phyloP scores from a whole-genome alignment of 2,113 vertebrate genomes.

The Crotophaga sulcirostris region DNA sequence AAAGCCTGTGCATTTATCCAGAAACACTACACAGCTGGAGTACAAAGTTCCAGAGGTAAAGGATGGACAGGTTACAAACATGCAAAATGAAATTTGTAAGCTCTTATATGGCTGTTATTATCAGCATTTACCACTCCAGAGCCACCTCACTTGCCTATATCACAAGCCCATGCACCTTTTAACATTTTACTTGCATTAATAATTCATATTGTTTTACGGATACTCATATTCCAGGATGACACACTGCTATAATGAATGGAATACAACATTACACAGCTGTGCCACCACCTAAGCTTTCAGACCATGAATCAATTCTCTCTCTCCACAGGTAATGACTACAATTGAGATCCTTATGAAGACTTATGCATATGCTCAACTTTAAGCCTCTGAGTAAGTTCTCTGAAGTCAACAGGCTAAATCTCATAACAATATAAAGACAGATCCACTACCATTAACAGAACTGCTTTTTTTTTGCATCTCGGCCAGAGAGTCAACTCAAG shows the following conservation, averaged over 20 bases:
- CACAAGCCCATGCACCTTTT: not conserved
- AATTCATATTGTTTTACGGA: conserved; percentile 10
- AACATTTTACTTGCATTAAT: conserved; percentile 15
- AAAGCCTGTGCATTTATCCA: not conserved
- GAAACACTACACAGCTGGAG: not conserved
- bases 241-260: not conserved
- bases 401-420: conserved; percentile 21
- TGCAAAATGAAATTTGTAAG: not conserved
- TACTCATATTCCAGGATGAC: not conserved
- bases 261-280: not conserved
- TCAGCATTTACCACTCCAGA: not conserved
- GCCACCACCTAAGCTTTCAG: not conserved
- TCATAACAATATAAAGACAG: not conserved
- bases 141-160: not conserved
- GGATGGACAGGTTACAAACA: not conserved
- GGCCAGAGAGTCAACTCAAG: not conserved
- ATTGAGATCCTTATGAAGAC: conserved; percentile 23
- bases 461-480: not conserved
- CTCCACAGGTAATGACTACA: not conserved
- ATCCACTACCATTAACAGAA: not conserved
- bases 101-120: not conserved
- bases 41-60: not conserved
- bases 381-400: not conserved
- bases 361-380: conserved; percentile 1
- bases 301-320: not conserved